phyloP scores from a whole-genome alignment of 2,797 vertebrate species.

The Etheostoma nigrum region DNA sequence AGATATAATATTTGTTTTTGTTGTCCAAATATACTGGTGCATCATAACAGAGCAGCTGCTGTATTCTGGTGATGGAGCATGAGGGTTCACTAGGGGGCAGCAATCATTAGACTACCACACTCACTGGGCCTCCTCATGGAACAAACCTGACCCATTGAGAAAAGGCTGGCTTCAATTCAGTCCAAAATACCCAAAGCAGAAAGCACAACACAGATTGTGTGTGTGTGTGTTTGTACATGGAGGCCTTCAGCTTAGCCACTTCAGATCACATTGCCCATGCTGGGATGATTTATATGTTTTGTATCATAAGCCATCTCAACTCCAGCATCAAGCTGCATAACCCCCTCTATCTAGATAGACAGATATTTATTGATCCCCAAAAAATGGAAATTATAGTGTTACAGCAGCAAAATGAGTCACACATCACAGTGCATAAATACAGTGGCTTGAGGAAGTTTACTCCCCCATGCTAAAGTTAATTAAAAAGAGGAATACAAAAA shows the following conservation, averaged over 20 bases:
- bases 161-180: background rate
- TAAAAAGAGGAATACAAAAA: no score
- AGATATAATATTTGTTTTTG: slow-evolving; percentile 53
- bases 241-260: slow-evolving; percentile 26
- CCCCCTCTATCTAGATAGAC: no score
- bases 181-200: background rate
- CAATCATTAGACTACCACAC: slow-evolving; percentile 65
- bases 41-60: background rate
- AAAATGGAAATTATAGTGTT: no score
- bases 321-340: background rate
- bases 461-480: no score
- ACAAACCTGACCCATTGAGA: background rate
- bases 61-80: slow-evolving; percentile 28
- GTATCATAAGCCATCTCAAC: background rate
- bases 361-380: no score
- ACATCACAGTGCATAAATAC: no score
- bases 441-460: no score
- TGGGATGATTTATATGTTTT: slow-evolving; percentile 44
- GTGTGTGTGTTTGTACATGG: slow-evolving; percentile 45
- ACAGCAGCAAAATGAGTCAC: no score
- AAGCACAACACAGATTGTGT: background rate
- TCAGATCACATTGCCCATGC: background rate
- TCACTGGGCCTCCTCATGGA: background rate
- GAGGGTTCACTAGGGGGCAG: slow-evolving; percentile 85
- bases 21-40: slow-evolving; percentile 40